Conservation (phyloP, 2,888 invertebrate genomes). For the Drosophila borborema region DNA sequence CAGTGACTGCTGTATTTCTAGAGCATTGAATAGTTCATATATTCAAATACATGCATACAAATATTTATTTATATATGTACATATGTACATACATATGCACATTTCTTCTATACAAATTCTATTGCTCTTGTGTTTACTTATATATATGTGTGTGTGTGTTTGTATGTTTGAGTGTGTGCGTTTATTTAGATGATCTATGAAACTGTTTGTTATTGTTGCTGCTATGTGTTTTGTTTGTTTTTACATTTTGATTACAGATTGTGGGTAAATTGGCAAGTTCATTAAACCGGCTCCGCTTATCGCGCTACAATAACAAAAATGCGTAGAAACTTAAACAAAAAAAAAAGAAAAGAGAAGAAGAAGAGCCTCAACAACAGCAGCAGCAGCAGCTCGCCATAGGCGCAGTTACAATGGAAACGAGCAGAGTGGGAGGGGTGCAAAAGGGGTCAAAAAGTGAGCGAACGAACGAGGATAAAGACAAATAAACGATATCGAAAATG, state of each 20-base stretch:
- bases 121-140: slow-evolving; percentile 3
- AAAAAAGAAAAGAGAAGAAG: background rate
- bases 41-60: background rate
- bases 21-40: background rate
- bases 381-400: slow-evolving; percentile 17
- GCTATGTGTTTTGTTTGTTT: slow-evolving; percentile 34
- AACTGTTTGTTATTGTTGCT: slow-evolving; percentile 35
- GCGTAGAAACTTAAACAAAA: slow-evolving; percentile 66
- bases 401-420: slow-evolving; percentile 30
- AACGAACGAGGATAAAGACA: slow-evolving; percentile 32
- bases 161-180: background rate
- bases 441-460: slow-evolving; percentile 7
- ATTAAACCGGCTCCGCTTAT: slow-evolving; percentile 68
- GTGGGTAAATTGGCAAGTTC: slow-evolving; percentile 73
- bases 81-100: background rate
- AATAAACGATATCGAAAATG: slow-evolving; percentile 68
- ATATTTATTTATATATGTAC: background rate
- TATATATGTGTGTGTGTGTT: background rate
- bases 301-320: slow-evolving; percentile 33
- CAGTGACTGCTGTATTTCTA: background rate
- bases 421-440: background rate
- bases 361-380: slow-evolving; percentile 46
- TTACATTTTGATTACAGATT: slow-evolving; percentile 45
- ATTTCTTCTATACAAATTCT: background rate
- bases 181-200: slow-evolving; percentile 25